Conservation (phyloP, 2,888 invertebrate genomes). For the Monochamus alternatus region DNA sequence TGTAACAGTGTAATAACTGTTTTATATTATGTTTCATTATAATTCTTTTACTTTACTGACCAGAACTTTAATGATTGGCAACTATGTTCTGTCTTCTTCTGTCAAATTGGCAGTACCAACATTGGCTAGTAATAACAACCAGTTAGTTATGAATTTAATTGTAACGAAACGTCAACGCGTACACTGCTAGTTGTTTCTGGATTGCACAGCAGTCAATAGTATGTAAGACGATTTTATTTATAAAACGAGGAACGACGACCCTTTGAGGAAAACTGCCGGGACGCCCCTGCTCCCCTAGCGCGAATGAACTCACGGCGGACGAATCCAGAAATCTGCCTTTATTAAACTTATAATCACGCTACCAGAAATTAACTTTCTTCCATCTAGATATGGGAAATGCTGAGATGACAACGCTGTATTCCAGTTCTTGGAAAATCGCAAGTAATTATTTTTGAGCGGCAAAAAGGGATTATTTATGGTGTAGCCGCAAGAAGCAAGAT, state of each 20-base stretch:
- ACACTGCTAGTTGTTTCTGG: too few relatives aligned
- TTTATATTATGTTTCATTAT: too few relatives aligned
- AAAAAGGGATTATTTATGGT: conserved; percentile 23
- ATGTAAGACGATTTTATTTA: too few relatives aligned
- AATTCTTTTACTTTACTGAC: too few relatives aligned
- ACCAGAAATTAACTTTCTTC: conserved; percentile 49
- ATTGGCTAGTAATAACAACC: too few relatives aligned
- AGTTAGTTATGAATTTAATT: too few relatives aligned
- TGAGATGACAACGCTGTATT: conserved; percentile 31
- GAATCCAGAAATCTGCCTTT: conserved; percentile 44
- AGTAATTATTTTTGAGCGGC: conserved; percentile 17
- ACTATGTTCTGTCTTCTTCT: too few relatives aligned
- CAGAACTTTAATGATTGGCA: too few relatives aligned
- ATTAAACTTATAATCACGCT: conserved; percentile 54
- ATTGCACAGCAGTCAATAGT: too few relatives aligned
- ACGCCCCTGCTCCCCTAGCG: conserved; percentile 14
- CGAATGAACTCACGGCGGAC: conserved; percentile 17
- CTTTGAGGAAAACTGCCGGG: background rate
- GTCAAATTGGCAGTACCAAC: too few relatives aligned
- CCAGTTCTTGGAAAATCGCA: conserved; percentile 19
- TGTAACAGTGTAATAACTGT: too few relatives aligned
- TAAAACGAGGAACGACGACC: background rate
- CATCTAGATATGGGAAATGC: conserved; percentile 29
- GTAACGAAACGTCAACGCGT: too few relatives aligned
- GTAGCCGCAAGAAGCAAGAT: background rate